These are phyloP conservation scores for Iguana delicatissima DNA, from an alignment of 2,797 vertebrate genomes.

Conservation along the genomic window DNA sequence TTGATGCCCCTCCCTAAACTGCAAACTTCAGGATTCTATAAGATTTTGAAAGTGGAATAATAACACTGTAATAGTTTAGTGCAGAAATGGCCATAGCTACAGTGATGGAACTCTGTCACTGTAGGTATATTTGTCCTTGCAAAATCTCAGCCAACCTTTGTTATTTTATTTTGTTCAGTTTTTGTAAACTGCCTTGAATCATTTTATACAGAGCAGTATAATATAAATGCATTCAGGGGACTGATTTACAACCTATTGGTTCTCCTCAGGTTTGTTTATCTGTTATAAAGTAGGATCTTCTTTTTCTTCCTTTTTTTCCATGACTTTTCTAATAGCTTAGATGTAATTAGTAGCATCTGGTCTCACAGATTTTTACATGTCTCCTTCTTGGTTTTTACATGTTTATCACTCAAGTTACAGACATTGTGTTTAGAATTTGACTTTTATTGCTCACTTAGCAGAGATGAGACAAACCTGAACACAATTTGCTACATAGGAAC, in stretches of 20 bases:
- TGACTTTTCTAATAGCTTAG: conserved; percentile 36
- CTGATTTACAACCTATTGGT: conserved; percentile 44
- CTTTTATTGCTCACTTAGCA: conserved; percentile 68
- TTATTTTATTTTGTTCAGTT: too few relatives aligned
- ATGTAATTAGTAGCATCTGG: conserved; percentile 73
- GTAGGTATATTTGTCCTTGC: too few relatives aligned
- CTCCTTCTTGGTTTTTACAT: conserved; percentile 54
- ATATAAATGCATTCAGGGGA: not conserved
- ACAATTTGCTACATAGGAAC: conserved; percentile 51
- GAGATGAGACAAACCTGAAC: conserved; percentile 59
- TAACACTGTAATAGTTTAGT: too few relatives aligned
- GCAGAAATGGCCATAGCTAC: too few relatives aligned
- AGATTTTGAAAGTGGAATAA: too few relatives aligned
- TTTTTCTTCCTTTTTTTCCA: not conserved
- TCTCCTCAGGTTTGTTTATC: conserved; percentile 40
- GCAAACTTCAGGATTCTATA: too few relatives aligned
- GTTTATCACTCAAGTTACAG: conserved; percentile 57
- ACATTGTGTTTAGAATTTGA: conserved; percentile 56
- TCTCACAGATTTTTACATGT: conserved; percentile 54
- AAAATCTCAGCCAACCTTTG: not conserved
- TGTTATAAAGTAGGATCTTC: not conserved
- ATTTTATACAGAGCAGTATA: not conserved
- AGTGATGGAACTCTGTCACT: too few relatives aligned
- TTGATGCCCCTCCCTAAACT: too few relatives aligned
- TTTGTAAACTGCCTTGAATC: not conserved